These are phyloP conservation scores for Zenarchopterus dispar DNA, from an alignment of 2,797 vertebrate genomes.

Conservation along the genomic window DNA sequence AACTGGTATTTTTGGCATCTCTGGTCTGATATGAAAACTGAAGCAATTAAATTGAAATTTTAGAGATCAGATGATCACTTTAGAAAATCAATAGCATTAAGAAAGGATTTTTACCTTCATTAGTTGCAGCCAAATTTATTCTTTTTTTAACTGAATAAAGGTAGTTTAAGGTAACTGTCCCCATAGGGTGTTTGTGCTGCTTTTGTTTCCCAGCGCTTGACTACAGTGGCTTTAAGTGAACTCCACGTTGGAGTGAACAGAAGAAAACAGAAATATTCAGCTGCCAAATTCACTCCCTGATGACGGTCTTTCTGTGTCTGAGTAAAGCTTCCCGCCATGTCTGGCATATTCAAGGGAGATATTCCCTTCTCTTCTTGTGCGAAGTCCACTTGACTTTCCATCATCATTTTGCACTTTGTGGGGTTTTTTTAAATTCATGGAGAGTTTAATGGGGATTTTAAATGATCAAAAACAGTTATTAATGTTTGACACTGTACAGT, in stretches of 20 bases:
- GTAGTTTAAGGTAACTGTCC: no score
- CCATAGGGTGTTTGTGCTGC: not conserved
- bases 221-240: conserved; percentile 19
- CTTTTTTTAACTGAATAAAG: no score
- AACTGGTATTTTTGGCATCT: no score
- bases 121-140: no score
- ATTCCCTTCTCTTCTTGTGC: conserved; percentile 10
- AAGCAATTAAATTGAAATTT: no score
- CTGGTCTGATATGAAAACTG: no score
- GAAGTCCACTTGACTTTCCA: not conserved
- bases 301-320: conserved; percentile 12
- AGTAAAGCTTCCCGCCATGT: not conserved
- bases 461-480: no score
- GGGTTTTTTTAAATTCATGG: not conserved
- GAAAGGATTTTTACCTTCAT: no score
- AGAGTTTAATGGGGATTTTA: no score
- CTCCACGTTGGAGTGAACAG: not conserved
- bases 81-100: no score
- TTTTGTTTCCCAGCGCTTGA: conserved; percentile 26
- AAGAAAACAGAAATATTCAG: conserved; percentile 12
- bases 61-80: no score
- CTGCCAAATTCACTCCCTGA: conserved; percentile 19
- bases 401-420: not conserved
- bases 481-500: no score
- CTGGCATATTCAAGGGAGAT: not conserved